Percentiles rank a stretch among this genome's conserved stretches.
Conservation (phyloP, 2,113 vertebrate species). For the Triplophysa dalaica region DNA sequence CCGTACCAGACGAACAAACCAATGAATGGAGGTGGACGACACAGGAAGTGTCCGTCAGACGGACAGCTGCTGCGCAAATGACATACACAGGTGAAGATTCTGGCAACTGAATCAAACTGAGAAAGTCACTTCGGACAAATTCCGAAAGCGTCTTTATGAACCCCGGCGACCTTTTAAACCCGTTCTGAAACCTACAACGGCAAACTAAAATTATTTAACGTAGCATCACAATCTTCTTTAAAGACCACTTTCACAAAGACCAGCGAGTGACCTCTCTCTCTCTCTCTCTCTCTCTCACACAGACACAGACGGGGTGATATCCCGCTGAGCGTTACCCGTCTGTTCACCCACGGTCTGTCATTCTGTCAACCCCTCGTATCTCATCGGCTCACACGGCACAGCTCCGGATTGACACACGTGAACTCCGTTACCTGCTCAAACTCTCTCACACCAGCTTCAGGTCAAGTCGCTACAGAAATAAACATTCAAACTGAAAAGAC, state of each 20-base stretch:
- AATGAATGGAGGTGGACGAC: neutral
- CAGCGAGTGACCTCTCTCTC: neutral
- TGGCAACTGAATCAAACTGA: neutral
- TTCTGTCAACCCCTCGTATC: conserved; percentile 32
- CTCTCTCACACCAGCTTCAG: neutral
- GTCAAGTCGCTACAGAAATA: neutral
- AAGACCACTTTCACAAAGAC: neutral
- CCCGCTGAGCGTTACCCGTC: conserved; percentile 14
- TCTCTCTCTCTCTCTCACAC: neutral
- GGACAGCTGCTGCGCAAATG: conserved; percentile 22
- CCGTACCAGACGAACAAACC: neutral
- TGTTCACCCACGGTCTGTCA: conserved; percentile 11
- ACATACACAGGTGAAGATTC: conserved; percentile 6
- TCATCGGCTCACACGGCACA: conserved; percentile 19
- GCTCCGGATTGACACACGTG: conserved; percentile 26
- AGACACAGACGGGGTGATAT: neutral
- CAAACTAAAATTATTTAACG: neutral
- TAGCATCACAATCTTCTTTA: neutral
- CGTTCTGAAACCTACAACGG: neutral
- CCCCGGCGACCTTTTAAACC: no score
- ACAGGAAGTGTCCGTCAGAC: conserved; percentile 27
- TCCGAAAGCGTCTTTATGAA: no score
- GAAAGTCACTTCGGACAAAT: no score
- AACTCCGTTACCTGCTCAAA: conserved; percentile 29
- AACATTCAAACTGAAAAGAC: neutral